Evolutionary conservation across 1,140 invertebrate genomes (phyloP).

Genomic region (Ylistrum balloti): DNA sequence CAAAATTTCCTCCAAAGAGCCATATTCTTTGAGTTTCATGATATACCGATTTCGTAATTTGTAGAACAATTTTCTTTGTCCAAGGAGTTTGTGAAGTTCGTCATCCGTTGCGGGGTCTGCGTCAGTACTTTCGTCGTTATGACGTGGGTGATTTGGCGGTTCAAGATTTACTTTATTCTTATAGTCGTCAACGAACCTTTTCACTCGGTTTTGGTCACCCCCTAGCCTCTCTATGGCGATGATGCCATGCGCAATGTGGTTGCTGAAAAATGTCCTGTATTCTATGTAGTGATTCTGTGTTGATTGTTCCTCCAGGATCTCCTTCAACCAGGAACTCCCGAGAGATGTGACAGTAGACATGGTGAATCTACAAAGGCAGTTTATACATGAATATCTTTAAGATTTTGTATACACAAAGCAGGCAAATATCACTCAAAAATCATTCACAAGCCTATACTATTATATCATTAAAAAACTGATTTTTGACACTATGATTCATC

Average conservation of each 20-base stretch:
- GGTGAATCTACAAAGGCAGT: not conserved
- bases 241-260: not conserved
- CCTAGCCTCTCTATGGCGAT: not conserved
- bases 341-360: not conserved
- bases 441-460: no score
- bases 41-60: not conserved
- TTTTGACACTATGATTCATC: no score
- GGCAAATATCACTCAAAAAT: no score
- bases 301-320: not conserved
- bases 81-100: conserved; percentile 6
- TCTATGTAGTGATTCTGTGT: not conserved
- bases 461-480: no score
- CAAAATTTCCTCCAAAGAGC: not conserved
- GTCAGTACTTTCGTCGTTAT: conserved; percentile 7
- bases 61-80: conserved; percentile 33
- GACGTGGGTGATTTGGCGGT: conserved; percentile 9
- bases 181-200: not conserved
- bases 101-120: conserved; percentile 11
- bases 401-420: no score
- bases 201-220: not conserved
- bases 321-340: not conserved
- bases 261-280: not conserved
- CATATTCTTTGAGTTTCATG: not conserved
- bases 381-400: no score
- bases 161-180: not conserved